Evolutionary conservation across 2,113 vertebrate species (phyloP).

Genomic region (Callipepla californica): DNA sequence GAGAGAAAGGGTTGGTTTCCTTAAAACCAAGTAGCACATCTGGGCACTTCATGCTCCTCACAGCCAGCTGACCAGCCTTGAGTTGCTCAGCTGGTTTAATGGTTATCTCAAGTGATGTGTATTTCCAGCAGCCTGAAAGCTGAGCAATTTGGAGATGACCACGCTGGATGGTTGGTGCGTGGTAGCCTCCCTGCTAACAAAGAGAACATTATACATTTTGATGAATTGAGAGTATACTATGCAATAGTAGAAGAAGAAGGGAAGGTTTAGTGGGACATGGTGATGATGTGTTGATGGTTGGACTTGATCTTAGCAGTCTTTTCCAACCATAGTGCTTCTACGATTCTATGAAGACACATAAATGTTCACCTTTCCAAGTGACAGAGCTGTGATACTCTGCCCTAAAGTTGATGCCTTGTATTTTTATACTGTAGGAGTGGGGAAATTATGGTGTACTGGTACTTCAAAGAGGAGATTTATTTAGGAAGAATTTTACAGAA

Average conservation of each 20-base stretch:
- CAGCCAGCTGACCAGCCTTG: background rate
- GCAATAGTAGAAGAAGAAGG: background rate
- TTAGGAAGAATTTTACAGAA: background rate
- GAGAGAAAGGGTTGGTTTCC: background rate
- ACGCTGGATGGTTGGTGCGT: background rate
- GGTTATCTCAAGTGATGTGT: accelerated
- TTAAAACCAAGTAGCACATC: background rate
- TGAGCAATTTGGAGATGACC: accelerated
- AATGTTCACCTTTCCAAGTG: background rate
- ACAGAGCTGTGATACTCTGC: background rate
- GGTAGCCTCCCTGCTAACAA: background rate
- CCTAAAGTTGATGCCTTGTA: background rate
- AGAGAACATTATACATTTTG: background rate
- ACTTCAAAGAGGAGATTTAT: background rate
- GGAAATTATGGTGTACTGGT: background rate
- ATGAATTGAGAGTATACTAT: background rate
- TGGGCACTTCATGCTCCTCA: background rate
- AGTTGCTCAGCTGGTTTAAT: background rate
- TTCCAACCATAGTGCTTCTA: no score
- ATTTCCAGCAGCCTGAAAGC: background rate
- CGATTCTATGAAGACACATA: background rate
- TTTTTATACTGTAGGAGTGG: background rate
- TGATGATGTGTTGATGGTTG: no score
- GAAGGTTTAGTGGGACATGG: no score
- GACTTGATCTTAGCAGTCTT: no score